phyloP scores from a whole-genome alignment of 2,797 vertebrate species.

The Monodelphis domestica region DNA sequence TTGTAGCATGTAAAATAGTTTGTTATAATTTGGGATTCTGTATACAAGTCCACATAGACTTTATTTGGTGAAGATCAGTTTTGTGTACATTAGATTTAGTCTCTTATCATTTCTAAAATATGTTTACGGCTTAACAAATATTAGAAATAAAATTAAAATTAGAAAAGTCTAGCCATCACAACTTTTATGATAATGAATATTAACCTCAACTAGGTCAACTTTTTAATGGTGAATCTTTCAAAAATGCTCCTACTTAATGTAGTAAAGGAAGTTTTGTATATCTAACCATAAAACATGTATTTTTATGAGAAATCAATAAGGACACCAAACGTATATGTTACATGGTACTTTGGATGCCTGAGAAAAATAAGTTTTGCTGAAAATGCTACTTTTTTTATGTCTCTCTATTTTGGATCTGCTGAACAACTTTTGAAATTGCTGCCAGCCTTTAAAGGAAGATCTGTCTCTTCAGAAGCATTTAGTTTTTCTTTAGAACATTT shows the following conservation, averaged over 20 bases:
- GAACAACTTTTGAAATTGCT: constrained; percentile 40
- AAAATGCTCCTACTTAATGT: not conserved
- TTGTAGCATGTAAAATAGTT: not conserved
- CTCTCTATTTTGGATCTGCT: constrained; percentile 19
- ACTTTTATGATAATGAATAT: constrained; percentile 13
- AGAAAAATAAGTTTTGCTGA: constrained; percentile 52
- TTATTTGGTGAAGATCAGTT: not conserved
- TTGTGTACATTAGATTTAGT: not conserved
- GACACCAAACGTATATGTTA: constrained; percentile 25
- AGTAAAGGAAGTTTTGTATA: not conserved
- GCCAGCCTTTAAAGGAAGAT: constrained; percentile 3
- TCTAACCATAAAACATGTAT: not conserved
- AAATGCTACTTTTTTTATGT: constrained; percentile 39
- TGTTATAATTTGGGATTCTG: not conserved
- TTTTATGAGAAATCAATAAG: not conserved
- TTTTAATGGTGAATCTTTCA: constrained; percentile 17
- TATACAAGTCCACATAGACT: not conserved
- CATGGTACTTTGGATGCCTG: constrained; percentile 30
- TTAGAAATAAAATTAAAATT: not conserved
- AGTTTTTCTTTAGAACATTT: not conserved
- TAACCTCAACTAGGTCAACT: not conserved
- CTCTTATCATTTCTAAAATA: constrained; percentile 26
- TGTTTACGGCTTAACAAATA: not conserved
- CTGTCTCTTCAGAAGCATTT: constrained; percentile 34
- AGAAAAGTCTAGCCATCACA: not conserved